Evolutionary conservation across 2,888 invertebrate genomes (phyloP).

Genomic region (Branchipolynoe longqiensis): DNA sequence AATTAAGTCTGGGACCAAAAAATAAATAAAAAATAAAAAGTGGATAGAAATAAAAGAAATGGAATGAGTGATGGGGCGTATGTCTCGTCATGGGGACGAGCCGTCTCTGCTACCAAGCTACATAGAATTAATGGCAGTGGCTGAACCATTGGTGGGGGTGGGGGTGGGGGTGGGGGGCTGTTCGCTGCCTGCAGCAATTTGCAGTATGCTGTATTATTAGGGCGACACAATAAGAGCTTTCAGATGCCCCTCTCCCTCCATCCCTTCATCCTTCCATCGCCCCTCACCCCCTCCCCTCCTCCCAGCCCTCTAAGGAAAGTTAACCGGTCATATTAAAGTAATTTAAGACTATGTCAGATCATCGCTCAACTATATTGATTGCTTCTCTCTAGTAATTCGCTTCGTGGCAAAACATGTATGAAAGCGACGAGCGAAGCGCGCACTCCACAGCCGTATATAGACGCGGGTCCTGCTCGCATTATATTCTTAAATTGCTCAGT

Average conservation of each 20-base stretch:
- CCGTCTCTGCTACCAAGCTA: slow-evolving; percentile 23
- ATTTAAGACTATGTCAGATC: slow-evolving; percentile 55
- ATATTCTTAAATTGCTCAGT: slow-evolving; percentile 41
- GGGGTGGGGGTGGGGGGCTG: background rate
- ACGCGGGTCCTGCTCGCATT: background rate
- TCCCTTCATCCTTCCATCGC: too few relatives aligned
- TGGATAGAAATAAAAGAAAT: slow-evolving; percentile 5
- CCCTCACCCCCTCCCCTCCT: too few relatives aligned
- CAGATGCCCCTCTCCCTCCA: too few relatives aligned
- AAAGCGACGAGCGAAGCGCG: slow-evolving; percentile 31
- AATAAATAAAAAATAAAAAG: slow-evolving; percentile 7
- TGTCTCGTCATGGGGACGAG: background rate
- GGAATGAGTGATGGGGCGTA: slow-evolving; percentile 38
- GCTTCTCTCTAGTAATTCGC: slow-evolving; percentile 22
- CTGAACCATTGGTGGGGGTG: background rate
- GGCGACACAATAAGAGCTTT: slow-evolving; percentile 11
- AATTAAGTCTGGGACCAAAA: slow-evolving; percentile 3
- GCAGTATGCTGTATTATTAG: slow-evolving; percentile 46
- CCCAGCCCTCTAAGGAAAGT: too few relatives aligned
- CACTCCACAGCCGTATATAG: slow-evolving; percentile 34
- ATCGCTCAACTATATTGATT: slow-evolving; percentile 54
- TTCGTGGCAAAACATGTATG: background rate
- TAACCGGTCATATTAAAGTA: slow-evolving; percentile 33
- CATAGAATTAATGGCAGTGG: slow-evolving; percentile 41
- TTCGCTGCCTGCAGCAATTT: too few relatives aligned